phyloP scores from a whole-genome alignment of 2,888 invertebrate genomes.

The Pachycephus smyrnensis region DNA sequence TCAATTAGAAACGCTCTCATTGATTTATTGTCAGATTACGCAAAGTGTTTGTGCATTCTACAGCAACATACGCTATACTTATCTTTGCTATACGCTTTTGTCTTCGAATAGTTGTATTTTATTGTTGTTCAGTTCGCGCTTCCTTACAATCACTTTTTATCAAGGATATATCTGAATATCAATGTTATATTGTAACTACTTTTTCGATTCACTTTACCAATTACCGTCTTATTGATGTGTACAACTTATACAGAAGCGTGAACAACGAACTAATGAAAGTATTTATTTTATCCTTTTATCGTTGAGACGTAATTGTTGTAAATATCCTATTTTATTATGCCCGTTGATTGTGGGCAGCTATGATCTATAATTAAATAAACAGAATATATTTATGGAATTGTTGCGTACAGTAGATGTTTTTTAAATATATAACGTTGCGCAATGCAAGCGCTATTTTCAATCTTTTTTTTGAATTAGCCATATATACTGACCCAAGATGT shows the following conservation, averaged over 20 bases:
- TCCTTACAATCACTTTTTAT: not conserved
- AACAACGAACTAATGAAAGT: not conserved
- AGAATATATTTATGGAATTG: not conserved
- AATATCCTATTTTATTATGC: not conserved
- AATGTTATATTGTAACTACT: not conserved
- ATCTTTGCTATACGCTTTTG: not conserved
- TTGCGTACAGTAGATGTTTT: not conserved
- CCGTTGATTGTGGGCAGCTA: not conserved
- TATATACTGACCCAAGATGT: no score
- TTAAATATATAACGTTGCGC: not conserved
- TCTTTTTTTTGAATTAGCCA: not conserved
- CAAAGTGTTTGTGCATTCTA: not conserved
- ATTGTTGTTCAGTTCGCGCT: not conserved
- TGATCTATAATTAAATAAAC: not conserved
- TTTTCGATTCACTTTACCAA: not conserved
- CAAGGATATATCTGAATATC: not conserved
- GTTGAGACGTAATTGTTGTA: not conserved
- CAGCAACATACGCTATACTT: not conserved
- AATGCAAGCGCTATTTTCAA: not conserved
- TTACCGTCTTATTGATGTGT: not conserved
- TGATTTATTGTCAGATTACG: not conserved
- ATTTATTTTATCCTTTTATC: not conserved
- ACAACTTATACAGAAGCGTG: not conserved
- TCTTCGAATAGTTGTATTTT: not conserved
- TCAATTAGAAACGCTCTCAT: not conserved